Evolutionary conservation across 2,888 invertebrate species (phyloP).

Genomic region (Noctua janthina): DNA sequence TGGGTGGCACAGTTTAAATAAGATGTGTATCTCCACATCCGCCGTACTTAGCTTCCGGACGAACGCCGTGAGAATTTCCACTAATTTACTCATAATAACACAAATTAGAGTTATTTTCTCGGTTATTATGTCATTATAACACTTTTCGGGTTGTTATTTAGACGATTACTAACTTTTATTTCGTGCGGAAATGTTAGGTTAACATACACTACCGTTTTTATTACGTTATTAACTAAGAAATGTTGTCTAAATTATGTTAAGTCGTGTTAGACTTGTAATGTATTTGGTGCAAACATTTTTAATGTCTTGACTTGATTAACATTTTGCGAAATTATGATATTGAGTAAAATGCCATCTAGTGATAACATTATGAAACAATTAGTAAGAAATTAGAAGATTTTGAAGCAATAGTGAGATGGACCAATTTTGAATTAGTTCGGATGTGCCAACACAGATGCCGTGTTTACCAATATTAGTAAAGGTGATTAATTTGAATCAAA

Average conservation of each 20-base stretch:
- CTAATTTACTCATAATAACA: slow-evolving; percentile 56
- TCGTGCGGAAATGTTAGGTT: slow-evolving; percentile 50
- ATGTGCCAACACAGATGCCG: slow-evolving; percentile 47
- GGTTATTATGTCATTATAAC: slow-evolving; percentile 66
- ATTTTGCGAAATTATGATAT: slow-evolving; percentile 1
- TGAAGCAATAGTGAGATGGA: neutral
- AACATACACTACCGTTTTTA: slow-evolving; percentile 61
- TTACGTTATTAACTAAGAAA: slow-evolving; percentile 26
- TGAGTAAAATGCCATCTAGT: slow-evolving; percentile 49
- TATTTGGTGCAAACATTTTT: slow-evolving; percentile 12
- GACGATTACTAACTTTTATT: slow-evolving; percentile 46
- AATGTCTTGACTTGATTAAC: slow-evolving; percentile 1
- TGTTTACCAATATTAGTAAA: slow-evolving; percentile 1
- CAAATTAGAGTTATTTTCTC: slow-evolving; percentile 56
- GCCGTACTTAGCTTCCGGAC: slow-evolving; percentile 62
- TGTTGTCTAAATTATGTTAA: slow-evolving; percentile 24
- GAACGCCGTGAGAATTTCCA: slow-evolving; percentile 62
- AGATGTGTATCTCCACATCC: slow-evolving; percentile 66
- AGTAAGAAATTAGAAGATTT: neutral
- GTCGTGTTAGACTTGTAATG: slow-evolving; percentile 14
- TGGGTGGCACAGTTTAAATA: slow-evolving; percentile 63
- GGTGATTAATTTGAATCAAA: neutral
- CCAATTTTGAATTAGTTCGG: neutral
- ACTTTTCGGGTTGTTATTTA: slow-evolving; percentile 53
- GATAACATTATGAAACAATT: slow-evolving; percentile 26